Percentiles rank a stretch among this genome's conserved stretches.
phyloP scores from a whole-genome alignment of 2,113 vertebrate species.

The Psittacara wagleri region DNA sequence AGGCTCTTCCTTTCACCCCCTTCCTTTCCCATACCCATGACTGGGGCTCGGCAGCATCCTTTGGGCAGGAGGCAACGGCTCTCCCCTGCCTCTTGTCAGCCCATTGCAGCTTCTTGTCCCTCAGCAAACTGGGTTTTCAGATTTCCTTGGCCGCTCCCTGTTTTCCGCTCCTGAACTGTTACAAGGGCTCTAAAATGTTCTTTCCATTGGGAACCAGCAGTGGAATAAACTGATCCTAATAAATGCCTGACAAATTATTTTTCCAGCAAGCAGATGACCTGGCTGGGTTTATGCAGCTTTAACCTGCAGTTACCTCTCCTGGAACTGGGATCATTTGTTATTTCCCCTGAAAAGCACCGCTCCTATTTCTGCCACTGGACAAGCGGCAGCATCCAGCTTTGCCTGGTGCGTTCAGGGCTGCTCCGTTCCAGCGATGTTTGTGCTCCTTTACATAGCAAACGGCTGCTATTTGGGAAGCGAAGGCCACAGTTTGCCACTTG shows the following conservation, averaged over 20 bases:
- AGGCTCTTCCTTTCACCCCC: background rate
- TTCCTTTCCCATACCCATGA: background rate
- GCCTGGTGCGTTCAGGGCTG: background rate
- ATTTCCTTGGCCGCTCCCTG: constrained; percentile 49
- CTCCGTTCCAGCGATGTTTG: background rate
- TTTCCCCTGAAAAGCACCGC: background rate
- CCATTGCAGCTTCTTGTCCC: background rate
- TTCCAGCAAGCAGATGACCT: constrained; percentile 45
- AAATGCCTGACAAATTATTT: constrained; percentile 62
- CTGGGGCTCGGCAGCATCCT: background rate
- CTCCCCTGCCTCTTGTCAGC: background rate
- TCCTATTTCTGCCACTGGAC: background rate
- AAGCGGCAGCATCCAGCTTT: background rate
- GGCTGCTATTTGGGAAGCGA: background rate
- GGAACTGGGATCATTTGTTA: background rate
- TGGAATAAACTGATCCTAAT: constrained; percentile 63
- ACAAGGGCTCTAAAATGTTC: constrained; percentile 65
- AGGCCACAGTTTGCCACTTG: background rate
- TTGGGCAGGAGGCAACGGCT: background rate
- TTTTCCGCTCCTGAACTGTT: constrained; percentile 52
- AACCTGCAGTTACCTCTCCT: constrained; percentile 59
- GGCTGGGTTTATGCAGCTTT: constrained; percentile 33
- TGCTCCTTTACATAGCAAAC: background rate
- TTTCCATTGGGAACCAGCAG: constrained; percentile 66
- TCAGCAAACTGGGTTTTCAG: constrained; percentile 49